Conservation (phyloP, 2,888 invertebrate species). For the Drosophila antonietae region DNA sequence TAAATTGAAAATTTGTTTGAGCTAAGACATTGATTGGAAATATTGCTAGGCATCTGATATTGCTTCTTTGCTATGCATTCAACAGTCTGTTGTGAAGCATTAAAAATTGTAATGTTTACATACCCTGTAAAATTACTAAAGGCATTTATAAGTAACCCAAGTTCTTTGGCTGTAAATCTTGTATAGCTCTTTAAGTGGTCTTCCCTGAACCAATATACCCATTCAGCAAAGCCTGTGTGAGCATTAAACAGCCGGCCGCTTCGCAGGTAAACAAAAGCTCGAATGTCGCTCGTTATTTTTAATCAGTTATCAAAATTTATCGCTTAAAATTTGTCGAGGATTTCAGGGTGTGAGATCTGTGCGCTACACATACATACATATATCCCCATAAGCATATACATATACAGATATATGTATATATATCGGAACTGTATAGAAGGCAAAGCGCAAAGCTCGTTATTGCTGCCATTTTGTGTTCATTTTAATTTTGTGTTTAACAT, state of each 20-base stretch:
- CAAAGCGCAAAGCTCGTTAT: constrained; percentile 13
- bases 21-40: no score
- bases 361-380: not conserved
- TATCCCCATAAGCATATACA: not conserved
- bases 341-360: not conserved
- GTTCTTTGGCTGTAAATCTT: no score
- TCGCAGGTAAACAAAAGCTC: constrained; percentile 65
- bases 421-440: not conserved
- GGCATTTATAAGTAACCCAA: no score
- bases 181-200: not conserved
- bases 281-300: constrained; percentile 74
- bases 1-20: not conserved
- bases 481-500: constrained; percentile 54
- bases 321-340: constrained; percentile 64
- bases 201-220: constrained; percentile 16
- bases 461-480: constrained; percentile 44
- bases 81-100: not conserved
- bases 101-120: not conserved
- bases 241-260: constrained; percentile 10
- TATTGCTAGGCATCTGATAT: no score
- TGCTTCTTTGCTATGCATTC: not conserved
- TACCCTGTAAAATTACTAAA: not conserved
- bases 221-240: not conserved
- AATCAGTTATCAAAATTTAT: constrained; percentile 78
- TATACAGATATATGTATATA: not conserved